These are phyloP conservation scores for Syngnathoides biaculeatus DNA, from an alignment of 2,113 vertebrate species.

Conservation along the genomic window DNA sequence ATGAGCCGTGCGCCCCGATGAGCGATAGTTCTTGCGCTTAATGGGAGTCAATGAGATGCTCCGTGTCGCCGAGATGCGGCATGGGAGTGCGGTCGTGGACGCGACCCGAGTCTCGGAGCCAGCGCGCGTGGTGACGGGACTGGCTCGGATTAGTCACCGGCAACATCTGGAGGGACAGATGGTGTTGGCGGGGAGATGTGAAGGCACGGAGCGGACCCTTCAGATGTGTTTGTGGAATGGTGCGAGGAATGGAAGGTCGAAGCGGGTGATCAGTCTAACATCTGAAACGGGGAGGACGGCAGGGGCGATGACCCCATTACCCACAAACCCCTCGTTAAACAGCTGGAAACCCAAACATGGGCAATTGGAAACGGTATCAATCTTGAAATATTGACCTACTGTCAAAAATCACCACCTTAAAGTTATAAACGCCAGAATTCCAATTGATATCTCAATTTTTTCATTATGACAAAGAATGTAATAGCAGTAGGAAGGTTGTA, in stretches of 20 bases:
- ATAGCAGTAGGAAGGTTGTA: no score
- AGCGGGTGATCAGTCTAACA: neutral
- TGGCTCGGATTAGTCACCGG: neutral
- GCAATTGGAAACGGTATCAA: no score
- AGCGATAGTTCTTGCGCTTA: neutral
- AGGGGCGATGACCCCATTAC: slow-evolving; percentile 2
- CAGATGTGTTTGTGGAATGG: neutral
- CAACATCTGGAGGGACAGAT: slow-evolving; percentile 5
- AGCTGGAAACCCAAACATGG: neutral
- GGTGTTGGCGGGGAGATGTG: neutral
- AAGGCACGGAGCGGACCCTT: neutral
- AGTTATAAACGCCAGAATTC: no score
- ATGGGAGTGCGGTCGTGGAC: neutral
- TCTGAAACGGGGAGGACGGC: neutral
- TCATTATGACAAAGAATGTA: no score
- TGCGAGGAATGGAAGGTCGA: neutral
- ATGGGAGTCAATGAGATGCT: neutral
- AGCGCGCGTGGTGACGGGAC: neutral
- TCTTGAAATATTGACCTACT: no score
- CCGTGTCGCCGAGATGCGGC: neutral
- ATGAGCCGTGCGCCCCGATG: neutral
- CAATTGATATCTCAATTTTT: no score
- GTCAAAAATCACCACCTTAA: no score
- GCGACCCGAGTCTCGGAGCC: neutral
- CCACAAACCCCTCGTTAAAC: neutral